Conservation (phyloP, 53 echinoderm and acorn worm genomes). For the Actinopyga echinites region DNA sequence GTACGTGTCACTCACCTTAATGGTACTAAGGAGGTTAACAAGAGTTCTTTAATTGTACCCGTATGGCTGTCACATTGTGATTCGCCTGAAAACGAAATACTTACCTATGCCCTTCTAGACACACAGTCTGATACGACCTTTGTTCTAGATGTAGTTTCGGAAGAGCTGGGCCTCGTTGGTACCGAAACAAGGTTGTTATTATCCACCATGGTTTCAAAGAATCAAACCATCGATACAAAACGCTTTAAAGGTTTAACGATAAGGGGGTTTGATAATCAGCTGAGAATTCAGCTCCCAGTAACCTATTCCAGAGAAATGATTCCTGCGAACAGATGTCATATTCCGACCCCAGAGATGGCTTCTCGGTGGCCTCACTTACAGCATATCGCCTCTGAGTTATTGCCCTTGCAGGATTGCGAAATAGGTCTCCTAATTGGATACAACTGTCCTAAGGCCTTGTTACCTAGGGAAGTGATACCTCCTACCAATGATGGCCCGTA, state of each 20-base stretch:
- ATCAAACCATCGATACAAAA: no score
- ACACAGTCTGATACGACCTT: conserved; percentile 65
- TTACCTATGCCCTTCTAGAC: conserved; percentile 55
- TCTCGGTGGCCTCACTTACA: no score
- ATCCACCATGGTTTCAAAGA: conserved; percentile 60
- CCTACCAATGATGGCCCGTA: conserved; percentile 31
- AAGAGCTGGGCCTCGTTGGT: conserved; percentile 19
- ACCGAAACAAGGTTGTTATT: conserved; percentile 20
- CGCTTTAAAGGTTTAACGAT: no score
- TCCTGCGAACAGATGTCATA: background rate
- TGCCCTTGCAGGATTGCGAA: no score
- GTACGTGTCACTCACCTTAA: no score
- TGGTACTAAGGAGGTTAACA: background rate
- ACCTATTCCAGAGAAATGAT: background rate
- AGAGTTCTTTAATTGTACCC: conserved; percentile 27
- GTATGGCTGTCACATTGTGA: conserved; percentile 17
- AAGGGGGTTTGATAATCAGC: no score
- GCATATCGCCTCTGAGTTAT: no score
- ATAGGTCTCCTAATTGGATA: no score
- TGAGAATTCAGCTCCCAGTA: no score
- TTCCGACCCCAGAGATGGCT: no score
- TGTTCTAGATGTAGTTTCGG: conserved; percentile 34
- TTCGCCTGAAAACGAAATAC: background rate
- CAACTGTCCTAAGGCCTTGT: conserved; percentile 39
- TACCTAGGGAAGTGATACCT: background rate